Base-by-base conservation (phyloP, 2,113 vertebrate species). In the Bubo scandiacus region DNA sequence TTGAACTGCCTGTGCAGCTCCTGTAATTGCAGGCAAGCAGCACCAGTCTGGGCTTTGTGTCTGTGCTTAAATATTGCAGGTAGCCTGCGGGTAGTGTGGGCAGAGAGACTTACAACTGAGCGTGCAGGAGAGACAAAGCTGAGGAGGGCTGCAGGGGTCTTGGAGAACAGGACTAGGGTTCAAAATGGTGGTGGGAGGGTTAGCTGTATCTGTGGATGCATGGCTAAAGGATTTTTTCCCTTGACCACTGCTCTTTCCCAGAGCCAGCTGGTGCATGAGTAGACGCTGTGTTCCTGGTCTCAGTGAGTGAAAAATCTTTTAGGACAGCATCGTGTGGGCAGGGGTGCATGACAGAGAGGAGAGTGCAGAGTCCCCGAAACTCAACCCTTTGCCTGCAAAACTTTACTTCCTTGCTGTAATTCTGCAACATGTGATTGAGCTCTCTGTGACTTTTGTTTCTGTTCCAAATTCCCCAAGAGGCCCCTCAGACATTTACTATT, bases 141-240 rank as follows among this genome's bases (percentile, higher is more conserved):
- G 63, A 30, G 26, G n/a, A 55, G 62, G 22, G 25, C 63, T 49
- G 30, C 11, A 6, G 42, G 36, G 58, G 32, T 18, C 32, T 36
- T 29, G 81, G 65, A 23, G 42, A 71, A 9, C 26, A 51, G 30
- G 45, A 38, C 4, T 19, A 20, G 27, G 15, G 40, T 8, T 63
- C 20, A 10, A 36, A 30, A 26, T 0, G 1, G 6, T 21, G 40
- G 11, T 22, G n/a, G 40, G n/a, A 17, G 30, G 34, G 17, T 43
- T 9, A 9, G 22, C 43, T 43, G 42, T 4, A 3, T 6, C 43
- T 27, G 42, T 65, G 19, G 8, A 9, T 9, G 27, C 19, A 4
- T 2, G 38, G 27, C 62, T 43, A 10, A 59, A 32, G 38, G 54
- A 10, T 16, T 52, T 63, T 65, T 22, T 57, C 27, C 18, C 20